Evolutionary conservation across 2,113 vertebrate genomes (phyloP).

Genomic region (Brachyistius frenatus): DNA sequence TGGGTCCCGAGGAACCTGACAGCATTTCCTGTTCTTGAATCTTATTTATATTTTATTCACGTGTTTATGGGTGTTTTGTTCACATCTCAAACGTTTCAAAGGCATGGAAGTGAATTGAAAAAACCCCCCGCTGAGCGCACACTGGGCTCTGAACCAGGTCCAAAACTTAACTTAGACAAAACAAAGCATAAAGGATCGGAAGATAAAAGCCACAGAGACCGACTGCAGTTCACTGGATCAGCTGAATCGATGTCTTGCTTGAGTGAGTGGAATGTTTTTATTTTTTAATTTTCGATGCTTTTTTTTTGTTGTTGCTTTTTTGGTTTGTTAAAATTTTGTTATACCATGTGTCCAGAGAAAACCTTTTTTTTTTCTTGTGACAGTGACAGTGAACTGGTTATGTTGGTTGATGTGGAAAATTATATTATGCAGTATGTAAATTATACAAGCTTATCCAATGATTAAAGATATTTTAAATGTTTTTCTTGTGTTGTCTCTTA

Average conservation of each 20-base stretch:
- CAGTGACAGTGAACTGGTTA: conserved; percentile 45
- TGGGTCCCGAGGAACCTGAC: conserved; percentile 49
- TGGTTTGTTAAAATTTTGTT: conserved; percentile 29
- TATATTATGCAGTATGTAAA: conserved; percentile 66
- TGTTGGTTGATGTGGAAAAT: conserved; percentile 58
- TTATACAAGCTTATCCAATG: conserved; percentile 63
- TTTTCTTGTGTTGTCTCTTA: conserved; percentile 13
- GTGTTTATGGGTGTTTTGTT: conserved; percentile 26
- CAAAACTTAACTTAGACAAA: conserved; percentile 21
- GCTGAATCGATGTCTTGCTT: conserved; percentile 35
- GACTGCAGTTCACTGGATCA: conserved; percentile 53
- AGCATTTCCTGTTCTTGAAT: conserved; percentile 42
- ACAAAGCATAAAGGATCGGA: neutral
- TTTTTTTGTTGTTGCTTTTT: conserved; percentile 31
- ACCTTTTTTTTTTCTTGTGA: conserved; percentile 36
- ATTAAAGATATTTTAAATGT: conserved; percentile 80
- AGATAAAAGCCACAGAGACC: conserved; percentile 52
- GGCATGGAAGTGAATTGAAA: conserved; percentile 45
- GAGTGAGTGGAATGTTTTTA: conserved; percentile 30
- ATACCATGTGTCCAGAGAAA: conserved; percentile 53
- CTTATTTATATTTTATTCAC: conserved; percentile 39
- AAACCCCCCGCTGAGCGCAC: conserved; percentile 29
- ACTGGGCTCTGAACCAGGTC: conserved; percentile 35
- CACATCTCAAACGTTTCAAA: conserved; percentile 23
- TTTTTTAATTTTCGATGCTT: conserved; percentile 14